These are phyloP conservation scores for Leptopilina myrica DNA, from an alignment of 2,888 invertebrate species.

Conservation along the genomic window DNA sequence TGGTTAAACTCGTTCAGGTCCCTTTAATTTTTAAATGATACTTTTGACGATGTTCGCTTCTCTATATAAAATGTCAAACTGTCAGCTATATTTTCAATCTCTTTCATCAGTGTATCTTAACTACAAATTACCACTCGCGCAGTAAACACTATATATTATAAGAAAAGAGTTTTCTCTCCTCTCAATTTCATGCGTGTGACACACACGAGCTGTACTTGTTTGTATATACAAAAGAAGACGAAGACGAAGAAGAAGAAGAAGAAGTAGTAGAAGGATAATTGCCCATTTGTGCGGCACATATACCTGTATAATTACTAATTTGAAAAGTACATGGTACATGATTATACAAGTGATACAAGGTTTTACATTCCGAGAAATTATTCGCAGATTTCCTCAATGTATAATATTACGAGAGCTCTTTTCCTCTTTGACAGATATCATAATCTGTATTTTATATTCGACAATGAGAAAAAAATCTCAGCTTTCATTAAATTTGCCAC, in stretches of 20 bases:
- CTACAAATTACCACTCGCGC: constrained; percentile 6
- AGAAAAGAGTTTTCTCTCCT: too few species aligned
- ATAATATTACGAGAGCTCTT: not conserved
- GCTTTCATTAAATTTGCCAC: not conserved
- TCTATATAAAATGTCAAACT: constrained; percentile 23
- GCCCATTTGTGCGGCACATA: not conserved
- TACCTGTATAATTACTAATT: constrained; percentile 21
- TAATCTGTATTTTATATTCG: not conserved
- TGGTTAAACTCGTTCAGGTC: constrained; percentile 53
- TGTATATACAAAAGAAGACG: too few species aligned
- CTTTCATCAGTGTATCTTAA: constrained; percentile 33
- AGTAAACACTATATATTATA: too few species aligned
- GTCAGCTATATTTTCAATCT: constrained; percentile 21
- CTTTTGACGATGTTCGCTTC: constrained; percentile 34
- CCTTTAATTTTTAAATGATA: constrained; percentile 54
- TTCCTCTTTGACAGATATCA: not conserved
- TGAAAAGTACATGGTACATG: not conserved
- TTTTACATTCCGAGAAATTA: constrained; percentile 27
- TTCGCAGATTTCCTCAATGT: constrained; percentile 7
- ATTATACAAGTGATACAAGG: constrained; percentile 2
- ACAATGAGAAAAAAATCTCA: not conserved
- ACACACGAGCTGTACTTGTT: too few species aligned
- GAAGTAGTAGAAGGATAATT: not conserved
- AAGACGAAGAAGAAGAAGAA: too few species aligned
- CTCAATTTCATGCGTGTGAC: too few species aligned